These are phyloP conservation scores for Siniperca scherzeri DNA, from an alignment of 2,797 vertebrate genomes.

Conservation along the genomic window DNA sequence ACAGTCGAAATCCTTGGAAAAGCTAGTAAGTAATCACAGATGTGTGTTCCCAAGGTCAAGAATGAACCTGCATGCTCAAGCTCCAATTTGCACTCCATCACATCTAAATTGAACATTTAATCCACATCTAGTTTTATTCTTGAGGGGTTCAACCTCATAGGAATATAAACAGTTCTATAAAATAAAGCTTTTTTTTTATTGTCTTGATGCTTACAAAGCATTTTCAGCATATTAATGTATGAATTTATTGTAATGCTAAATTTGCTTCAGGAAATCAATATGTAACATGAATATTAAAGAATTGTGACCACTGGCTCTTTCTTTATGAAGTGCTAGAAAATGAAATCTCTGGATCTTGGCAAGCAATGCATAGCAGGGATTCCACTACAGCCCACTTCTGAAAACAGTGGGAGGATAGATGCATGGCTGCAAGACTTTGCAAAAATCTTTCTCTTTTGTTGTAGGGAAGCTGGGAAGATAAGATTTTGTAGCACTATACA, in stretches of 20 bases:
- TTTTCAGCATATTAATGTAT: neutral
- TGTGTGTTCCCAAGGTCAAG: neutral
- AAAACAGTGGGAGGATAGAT: constrained; percentile 61
- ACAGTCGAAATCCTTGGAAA: neutral
- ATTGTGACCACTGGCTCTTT: neutral
- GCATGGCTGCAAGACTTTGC: constrained; percentile 36
- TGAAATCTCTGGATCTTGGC: constrained; percentile 62
- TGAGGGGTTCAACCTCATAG: neutral
- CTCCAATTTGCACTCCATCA: neutral
- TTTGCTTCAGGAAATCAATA: neutral
- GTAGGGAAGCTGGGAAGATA: constrained; percentile 13
- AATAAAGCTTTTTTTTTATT: neutral
- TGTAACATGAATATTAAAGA: neutral
- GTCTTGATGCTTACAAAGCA: neutral
- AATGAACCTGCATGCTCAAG: neutral
- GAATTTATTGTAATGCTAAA: neutral
- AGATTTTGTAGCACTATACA: constrained; percentile 8
- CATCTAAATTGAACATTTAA: neutral
- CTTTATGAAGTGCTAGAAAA: constrained; percentile 11
- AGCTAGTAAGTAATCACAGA: neutral
- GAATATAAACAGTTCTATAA: neutral
- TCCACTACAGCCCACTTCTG: constrained; percentile 72
- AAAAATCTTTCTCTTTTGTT: constrained; percentile 35
- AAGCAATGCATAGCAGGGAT: constrained; percentile 65
- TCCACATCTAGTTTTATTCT: neutral